Base-by-base conservation (phyloP, 2,113 vertebrate genomes). In the Microtus montanus region DNA sequence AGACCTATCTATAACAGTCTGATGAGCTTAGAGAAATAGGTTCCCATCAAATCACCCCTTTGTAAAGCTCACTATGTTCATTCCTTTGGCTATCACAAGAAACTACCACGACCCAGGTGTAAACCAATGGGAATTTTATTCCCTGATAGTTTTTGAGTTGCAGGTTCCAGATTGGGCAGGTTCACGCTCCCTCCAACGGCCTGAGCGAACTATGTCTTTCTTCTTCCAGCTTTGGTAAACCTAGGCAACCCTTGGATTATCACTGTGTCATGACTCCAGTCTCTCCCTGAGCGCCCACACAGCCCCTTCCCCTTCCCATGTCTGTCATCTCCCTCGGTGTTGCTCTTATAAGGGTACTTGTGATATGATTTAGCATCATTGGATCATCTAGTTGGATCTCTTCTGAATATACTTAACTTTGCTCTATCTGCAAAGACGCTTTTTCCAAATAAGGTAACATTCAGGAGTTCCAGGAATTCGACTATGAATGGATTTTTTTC, bases 341-440 rank as follows among this genome's bases (percentile, higher is more conserved):
- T 3, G 54, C 41, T 79, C 71, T 86, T 85, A 73, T 41, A 78
- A 89, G 52, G 52, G 52, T 28, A 66, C 12, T 89, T 93, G 87
- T 64, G n/a, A 7, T 63, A 91, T 85, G 87, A 47, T n/a, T 87
- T 85, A 71, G 38, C 63, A 17, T 90, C 71, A 87, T 22, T 49
- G 58, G 77, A 47, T 94, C 73, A 93, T 73, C 44, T 26, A 70
- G 90, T 47, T 47, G 93, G 63, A 86, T 74, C 24, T 91, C 24
- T 83, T 94, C 54, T 90, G 74, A 89, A 84, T 74, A 92, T 78
- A 41, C 83, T 94, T 89, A 85, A 85, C 33, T 94, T 87, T n/a
- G 33, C 52, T 71, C 24, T 13, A 89, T 85, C 58, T 68, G 7
- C 75, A 96, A 61, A 91, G 54, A 68, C 14, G 13, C 19, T 63